Conservation (phyloP, 2,888 invertebrate species). For the Torymus auratus region DNA sequence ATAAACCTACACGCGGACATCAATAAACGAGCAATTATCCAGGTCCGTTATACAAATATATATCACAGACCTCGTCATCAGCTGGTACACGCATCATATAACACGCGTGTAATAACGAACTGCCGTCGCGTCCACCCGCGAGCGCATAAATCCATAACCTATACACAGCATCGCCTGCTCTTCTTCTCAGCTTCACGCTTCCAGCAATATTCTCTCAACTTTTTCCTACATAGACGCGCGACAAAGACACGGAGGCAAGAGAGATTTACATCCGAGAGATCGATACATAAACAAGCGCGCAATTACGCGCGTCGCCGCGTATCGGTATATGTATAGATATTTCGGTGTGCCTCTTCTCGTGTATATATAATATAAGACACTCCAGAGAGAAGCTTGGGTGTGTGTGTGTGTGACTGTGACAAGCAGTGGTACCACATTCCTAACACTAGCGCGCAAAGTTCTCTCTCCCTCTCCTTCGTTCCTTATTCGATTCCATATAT, state of each 20-base stretch:
- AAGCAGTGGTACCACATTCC: constrained; percentile 77
- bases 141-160: too few species aligned
- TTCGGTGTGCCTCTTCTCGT: not conserved
- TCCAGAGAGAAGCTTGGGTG: constrained; percentile 12
- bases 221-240: not conserved
- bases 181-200: too few species aligned
- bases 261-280: constrained; percentile 46
- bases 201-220: not conserved
- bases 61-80: too few species aligned
- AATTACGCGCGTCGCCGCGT: constrained; percentile 46
- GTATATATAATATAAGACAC: not conserved
- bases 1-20: too few species aligned
- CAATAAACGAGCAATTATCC: too few species aligned
- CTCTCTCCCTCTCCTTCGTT: constrained; percentile 57
- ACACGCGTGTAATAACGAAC: too few species aligned
- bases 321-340: constrained; percentile 11
- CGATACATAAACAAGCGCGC: constrained; percentile 57
- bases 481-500: constrained; percentile 22
- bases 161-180: too few species aligned
- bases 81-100: too few species aligned
- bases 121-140: too few species aligned
- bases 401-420: constrained; percentile 73
- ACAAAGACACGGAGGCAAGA: not conserved
- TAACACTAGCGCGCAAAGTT: constrained; percentile 73
- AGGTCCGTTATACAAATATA: too few species aligned